A percentile compares a stretch with the other conserved stretches of the same genome.
These are phyloP conservation scores for Lasius platythorax DNA, from an alignment of 2,888 invertebrate species.

Conservation along the genomic window DNA sequence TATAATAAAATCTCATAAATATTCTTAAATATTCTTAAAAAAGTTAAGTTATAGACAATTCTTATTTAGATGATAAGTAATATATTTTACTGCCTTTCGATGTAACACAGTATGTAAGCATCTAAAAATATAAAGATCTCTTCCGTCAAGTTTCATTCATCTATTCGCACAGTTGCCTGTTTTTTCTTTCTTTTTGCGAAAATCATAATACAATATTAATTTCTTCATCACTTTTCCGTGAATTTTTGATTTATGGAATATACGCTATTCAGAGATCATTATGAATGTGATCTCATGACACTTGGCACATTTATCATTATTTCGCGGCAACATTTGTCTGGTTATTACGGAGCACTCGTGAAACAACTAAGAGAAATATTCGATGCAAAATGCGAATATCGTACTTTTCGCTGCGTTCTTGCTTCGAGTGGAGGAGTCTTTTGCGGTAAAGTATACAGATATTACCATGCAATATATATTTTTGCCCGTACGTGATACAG, in stretches of 20 bases:
- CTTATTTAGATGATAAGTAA: neutral
- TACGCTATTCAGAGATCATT: constrained; percentile 18
- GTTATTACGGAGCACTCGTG: neutral
- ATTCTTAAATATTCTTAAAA: neutral
- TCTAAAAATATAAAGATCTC: constrained; percentile 3
- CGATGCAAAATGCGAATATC: constrained; percentile 4
- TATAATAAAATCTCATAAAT: neutral
- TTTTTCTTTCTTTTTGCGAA: neutral
- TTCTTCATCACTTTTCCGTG: neutral
- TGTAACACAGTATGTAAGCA: neutral
- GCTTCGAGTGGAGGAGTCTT: neutral
- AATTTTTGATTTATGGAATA: neutral
- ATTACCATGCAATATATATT: neutral
- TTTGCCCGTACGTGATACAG: neutral
- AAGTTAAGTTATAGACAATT: neutral
- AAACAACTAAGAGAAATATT: constrained; percentile 17
- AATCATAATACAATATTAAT: neutral
- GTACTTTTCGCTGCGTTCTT: neutral
- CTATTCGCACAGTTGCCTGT: neutral
- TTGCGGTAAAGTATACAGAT: neutral
- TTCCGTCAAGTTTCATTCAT: neutral
- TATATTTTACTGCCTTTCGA: neutral
- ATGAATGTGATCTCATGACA: constrained; percentile 45
- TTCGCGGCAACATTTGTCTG: constrained; percentile 9
- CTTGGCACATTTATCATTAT: constrained; percentile 39